These are phyloP conservation scores for Channa argus DNA, from an alignment of 2,113 vertebrate genomes.

Conservation along the genomic window DNA sequence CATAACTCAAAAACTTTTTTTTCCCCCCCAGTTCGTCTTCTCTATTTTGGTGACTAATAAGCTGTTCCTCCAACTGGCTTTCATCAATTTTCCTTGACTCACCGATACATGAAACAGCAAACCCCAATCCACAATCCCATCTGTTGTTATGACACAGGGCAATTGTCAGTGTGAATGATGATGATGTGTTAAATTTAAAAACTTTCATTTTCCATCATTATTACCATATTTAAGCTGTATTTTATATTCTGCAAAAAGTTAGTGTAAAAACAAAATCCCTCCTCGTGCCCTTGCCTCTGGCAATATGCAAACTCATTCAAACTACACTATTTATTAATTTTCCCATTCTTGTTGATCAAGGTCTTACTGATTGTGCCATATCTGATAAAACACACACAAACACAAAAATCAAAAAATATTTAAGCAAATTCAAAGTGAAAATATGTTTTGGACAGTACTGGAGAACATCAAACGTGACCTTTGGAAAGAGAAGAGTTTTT, in stretches of 20 bases:
- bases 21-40: too few relatives aligned
- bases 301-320: conserved; percentile 12
- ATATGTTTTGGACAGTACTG: too few relatives aligned
- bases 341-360: background rate
- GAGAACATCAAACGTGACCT: background rate
- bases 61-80: too few relatives aligned
- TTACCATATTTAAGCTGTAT: background rate
- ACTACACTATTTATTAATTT: background rate
- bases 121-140: too few relatives aligned
- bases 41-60: too few relatives aligned
- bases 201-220: background rate
- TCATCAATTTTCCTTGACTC: too few relatives aligned
- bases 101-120: too few relatives aligned
- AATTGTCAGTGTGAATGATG: too few relatives aligned
- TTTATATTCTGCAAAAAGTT: conserved; percentile 13
- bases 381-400: background rate
- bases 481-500: background rate
- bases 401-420: background rate
- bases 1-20: too few relatives aligned
- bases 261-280: conserved; percentile 5
- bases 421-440: too few relatives aligned
- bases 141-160: too few relatives aligned
- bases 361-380: background rate
- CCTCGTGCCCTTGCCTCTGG: conserved; percentile 16
- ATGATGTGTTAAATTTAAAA: too few relatives aligned